phyloP scores from a whole-genome alignment of 2,888 invertebrate genomes.

The Tetranychus truncatus region DNA sequence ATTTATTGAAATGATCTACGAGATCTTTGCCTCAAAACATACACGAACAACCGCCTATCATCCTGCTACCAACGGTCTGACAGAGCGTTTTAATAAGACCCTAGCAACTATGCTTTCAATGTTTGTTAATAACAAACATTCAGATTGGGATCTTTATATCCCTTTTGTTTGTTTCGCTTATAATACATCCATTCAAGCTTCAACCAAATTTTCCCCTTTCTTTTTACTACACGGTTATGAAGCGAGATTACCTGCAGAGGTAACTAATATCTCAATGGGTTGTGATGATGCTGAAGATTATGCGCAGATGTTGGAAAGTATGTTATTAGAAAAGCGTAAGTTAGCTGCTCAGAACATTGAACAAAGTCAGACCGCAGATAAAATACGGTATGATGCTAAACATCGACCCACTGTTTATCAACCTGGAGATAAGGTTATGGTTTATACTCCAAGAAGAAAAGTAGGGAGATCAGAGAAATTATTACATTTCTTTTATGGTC shows the following conservation, averaged over 20 bases:
- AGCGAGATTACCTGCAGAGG: conserved; percentile 16
- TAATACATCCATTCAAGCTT: background rate
- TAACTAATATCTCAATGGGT: background rate
- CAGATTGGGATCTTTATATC: conserved; percentile 25
- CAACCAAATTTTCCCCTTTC: conserved; percentile 6
- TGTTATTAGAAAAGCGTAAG: background rate
- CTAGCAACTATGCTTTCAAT: conserved; percentile 24
- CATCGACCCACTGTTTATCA: background rate
- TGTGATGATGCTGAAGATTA: background rate
- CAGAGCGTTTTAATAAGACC: conserved; percentile 26
- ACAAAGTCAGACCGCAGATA: background rate
- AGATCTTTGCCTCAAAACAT: conserved; percentile 13
- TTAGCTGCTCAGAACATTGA: background rate
- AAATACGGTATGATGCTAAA: background rate
- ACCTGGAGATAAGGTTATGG: conserved; percentile 13
- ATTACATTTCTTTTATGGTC: conserved; percentile 14
- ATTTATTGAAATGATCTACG: conserved; percentile 5
- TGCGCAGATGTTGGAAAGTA: background rate
- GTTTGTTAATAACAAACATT: conserved; percentile 23
- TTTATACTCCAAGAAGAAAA: conserved; percentile 12
- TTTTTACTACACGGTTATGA: conserved; percentile 8
- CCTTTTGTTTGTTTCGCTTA: conserved; percentile 19
- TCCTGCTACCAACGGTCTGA: conserved; percentile 25
- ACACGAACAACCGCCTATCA: conserved; percentile 24
- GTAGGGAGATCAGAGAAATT: conserved; percentile 16